phyloP scores from a whole-genome alignment of 2,888 invertebrate genomes.

The Carcina quercana region DNA sequence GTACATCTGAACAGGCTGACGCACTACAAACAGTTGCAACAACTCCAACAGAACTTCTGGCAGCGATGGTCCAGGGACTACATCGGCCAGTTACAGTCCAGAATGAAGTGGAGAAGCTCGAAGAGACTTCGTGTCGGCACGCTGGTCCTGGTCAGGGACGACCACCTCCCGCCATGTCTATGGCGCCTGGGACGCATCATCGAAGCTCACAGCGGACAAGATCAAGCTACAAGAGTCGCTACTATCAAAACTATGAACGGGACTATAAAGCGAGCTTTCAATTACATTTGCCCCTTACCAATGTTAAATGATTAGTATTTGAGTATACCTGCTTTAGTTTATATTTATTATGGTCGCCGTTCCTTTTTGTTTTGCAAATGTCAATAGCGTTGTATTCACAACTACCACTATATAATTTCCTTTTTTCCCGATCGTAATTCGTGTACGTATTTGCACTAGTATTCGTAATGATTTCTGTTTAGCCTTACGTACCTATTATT shows the following conservation, averaged over 20 bases:
- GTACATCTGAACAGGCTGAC: conserved; percentile 5
- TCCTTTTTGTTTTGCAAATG: no score
- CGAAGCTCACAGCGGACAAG: neutral
- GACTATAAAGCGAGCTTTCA: neutral
- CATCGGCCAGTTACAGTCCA: conserved; percentile 8
- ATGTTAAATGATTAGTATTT: no score
- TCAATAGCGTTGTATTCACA: no score
- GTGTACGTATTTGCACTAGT: no score
- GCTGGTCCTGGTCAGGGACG: neutral
- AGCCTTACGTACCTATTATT: no score
- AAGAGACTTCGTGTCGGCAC: neutral
- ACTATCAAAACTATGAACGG: neutral
- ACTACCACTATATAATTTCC: no score
- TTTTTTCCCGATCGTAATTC: no score
- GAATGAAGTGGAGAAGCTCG: neutral
- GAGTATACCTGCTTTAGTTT: no score
- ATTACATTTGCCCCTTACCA: neutral
- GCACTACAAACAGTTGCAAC: conserved; percentile 10
- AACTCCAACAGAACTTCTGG: conserved; percentile 2
- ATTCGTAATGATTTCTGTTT: no score
- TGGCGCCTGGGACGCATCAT: conserved; percentile 1
- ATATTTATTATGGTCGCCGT: no score
- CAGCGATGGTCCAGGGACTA: conserved; percentile 6
- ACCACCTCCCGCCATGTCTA: neutral
- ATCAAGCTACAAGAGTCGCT: neutral